Conservation (phyloP, 2,888 invertebrate species). For the Fabriciana adippe region DNA sequence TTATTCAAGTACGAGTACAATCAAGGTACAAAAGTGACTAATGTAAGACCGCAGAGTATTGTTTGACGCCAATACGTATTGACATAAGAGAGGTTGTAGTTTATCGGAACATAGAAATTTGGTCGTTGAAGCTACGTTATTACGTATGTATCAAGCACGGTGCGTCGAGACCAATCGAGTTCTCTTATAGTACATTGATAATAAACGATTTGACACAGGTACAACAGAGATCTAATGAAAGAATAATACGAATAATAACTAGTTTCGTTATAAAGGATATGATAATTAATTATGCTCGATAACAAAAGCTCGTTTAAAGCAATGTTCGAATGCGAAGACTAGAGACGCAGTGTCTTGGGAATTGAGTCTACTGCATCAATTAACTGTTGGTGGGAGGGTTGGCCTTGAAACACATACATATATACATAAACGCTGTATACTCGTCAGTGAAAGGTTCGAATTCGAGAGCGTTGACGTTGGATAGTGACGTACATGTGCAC, state of each 20-base stretch:
- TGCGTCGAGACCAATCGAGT: conserved; percentile 65
- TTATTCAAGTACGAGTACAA: conserved; percentile 74
- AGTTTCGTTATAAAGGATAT: conserved; percentile 75
- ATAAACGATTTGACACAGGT: conserved; percentile 74
- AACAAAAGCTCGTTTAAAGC: conserved; percentile 69
- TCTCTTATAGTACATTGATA: conserved; percentile 69
- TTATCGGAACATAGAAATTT: conserved; percentile 65
- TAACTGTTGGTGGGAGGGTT: conserved; percentile 73
- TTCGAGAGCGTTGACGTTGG: conserved; percentile 56
- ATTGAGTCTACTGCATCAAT: conserved; percentile 81
- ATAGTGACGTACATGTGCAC: conserved; percentile 43
- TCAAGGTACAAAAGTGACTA: conserved; percentile 82
- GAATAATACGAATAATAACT: conserved; percentile 80
- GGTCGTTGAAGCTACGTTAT: conserved; percentile 69
- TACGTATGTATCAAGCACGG: conserved; percentile 67
- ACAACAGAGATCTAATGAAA: conserved; percentile 82
- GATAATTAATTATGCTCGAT: conserved; percentile 79
- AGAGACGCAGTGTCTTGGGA: conserved; percentile 75
- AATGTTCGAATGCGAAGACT: conserved; percentile 78
- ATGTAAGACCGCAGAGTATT: conserved; percentile 79
- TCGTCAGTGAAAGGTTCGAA: conserved; percentile 56
- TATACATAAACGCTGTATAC: conserved; percentile 54
- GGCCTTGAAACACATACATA: conserved; percentile 51
- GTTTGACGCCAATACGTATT: conserved; percentile 50
- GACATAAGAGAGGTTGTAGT: conserved; percentile 61